A percentile compares a stretch with the other conserved stretches of the same genome.
Conservation (phyloP, 2,113 vertebrate genomes). For the Myiozetetes cayanensis region DNA sequence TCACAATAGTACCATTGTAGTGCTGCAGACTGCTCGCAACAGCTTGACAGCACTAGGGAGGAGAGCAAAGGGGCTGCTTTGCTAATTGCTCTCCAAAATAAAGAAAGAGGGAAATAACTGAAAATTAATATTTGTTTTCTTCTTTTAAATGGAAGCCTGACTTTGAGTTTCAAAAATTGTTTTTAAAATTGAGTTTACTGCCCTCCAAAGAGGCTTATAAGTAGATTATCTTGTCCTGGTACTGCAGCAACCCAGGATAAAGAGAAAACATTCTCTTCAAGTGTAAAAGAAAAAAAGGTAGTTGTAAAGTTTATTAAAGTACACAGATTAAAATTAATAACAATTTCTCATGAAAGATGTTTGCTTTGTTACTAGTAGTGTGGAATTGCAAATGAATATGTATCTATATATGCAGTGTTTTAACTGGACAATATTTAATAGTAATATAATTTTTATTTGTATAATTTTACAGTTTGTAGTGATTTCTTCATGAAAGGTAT, state of each 20-base stretch:
- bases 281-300: neutral
- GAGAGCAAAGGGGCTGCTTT: slow-evolving; percentile 70
- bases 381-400: neutral
- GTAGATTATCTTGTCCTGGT: slow-evolving; percentile 3
- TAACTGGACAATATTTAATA: neutral
- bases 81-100: slow-evolving; percentile 84
- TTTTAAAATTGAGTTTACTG: neutral
- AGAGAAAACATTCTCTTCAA: neutral
- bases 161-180: slow-evolving; percentile 23
- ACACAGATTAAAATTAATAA: neutral
- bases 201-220: neutral
- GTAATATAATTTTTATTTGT: neutral
- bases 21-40: slow-evolving; percentile 83
- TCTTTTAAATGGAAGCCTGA: slow-evolving; percentile 30
- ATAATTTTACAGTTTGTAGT: neutral
- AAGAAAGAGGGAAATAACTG: slow-evolving; percentile 63
- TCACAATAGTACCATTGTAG: slow-evolving; percentile 92
- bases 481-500: neutral
- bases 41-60: slow-evolving; percentile 79
- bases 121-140: slow-evolving; percentile 71
- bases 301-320: neutral
- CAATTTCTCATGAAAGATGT: neutral
- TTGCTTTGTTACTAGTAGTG: neutral
- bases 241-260: neutral
- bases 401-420: neutral